phyloP scores from a whole-genome alignment of 2,797 vertebrate species.

The Trematomus bernacchii region DNA sequence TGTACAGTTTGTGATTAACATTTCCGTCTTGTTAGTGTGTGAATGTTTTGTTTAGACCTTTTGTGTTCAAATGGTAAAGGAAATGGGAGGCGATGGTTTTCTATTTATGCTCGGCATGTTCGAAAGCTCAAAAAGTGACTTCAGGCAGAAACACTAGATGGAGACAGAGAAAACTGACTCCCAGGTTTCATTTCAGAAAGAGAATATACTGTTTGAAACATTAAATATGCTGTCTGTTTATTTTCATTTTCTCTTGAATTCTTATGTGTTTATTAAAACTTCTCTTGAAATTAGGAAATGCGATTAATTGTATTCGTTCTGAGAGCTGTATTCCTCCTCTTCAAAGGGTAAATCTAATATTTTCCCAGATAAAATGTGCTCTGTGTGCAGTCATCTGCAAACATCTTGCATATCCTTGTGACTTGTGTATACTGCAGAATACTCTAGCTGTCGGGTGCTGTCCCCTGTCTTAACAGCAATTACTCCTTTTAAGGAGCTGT shows the following conservation, averaged over 20 bases:
- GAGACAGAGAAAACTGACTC: slow-evolving; percentile 79
- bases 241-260: neutral
- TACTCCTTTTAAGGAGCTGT: slow-evolving; percentile 76
- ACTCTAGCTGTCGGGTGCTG: slow-evolving; percentile 65
- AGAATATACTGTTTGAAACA: slow-evolving; percentile 22
- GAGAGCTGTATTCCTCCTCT: slow-evolving; percentile 37
- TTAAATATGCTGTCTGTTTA: neutral
- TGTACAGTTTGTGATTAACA: slow-evolving; percentile 58
- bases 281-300: slow-evolving; percentile 29
- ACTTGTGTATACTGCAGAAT: slow-evolving; percentile 66
- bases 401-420: slow-evolving; percentile 66
- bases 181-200: slow-evolving; percentile 24
- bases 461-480: slow-evolving; percentile 66
- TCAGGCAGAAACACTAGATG: slow-evolving; percentile 80
- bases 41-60: slow-evolving; percentile 45
- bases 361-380: slow-evolving; percentile 66
- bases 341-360: slow-evolving; percentile 63
- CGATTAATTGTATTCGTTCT: slow-evolving; percentile 30
- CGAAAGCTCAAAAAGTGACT: slow-evolving; percentile 33
- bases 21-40: slow-evolving; percentile 51
- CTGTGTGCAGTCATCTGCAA: slow-evolving; percentile 64
- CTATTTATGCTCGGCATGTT: slow-evolving; percentile 57
- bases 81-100: slow-evolving; percentile 51
- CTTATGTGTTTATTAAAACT: neutral
- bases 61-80: slow-evolving; percentile 54